Conservation (phyloP, 2,113 vertebrate genomes). For the Cyphomyrus discorhynchus region DNA sequence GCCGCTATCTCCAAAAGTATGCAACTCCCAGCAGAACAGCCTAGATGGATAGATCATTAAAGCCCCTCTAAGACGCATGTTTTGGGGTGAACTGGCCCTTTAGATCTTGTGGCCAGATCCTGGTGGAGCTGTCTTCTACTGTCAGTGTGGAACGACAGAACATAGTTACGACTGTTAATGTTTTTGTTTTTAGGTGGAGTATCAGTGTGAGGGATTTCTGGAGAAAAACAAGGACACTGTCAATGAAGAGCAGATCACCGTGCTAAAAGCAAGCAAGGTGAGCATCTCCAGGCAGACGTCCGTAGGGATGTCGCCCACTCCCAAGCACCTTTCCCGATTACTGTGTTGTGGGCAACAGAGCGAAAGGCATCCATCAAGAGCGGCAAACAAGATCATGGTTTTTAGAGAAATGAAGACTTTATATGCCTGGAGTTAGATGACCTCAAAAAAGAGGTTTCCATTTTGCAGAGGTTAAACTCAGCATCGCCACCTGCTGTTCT, state of each 20-base stretch:
- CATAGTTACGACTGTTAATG: neutral
- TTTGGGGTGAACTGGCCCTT: neutral
- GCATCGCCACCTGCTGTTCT: constrained; percentile 17
- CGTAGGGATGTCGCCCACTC: neutral
- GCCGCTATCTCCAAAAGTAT: neutral
- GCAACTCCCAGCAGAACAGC: neutral
- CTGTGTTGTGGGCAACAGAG: neutral
- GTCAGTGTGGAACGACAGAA: neutral
- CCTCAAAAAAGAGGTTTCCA: neutral
- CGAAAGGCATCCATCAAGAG: neutral
- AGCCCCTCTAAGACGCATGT: neutral
- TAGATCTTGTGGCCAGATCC: neutral
- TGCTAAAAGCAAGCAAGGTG: constrained; percentile 96
- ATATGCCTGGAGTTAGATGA: neutral
- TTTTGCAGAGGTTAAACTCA: constrained; percentile 5
- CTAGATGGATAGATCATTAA: neutral
- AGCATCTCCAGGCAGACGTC: constrained; percentile 27
- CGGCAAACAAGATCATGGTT: neutral
- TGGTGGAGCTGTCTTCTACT: neutral
- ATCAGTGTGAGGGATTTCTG: constrained; percentile 95
- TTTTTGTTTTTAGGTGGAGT: constrained; percentile 75
- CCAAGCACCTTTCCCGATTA: neutral
- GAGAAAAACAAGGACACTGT: constrained; percentile 99
- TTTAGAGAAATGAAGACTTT: neutral
- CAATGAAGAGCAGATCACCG: constrained; percentile 94